Evolutionary conservation across 2,888 invertebrate species (phyloP).

Genomic region (Scotopteryx bipunctaria): DNA sequence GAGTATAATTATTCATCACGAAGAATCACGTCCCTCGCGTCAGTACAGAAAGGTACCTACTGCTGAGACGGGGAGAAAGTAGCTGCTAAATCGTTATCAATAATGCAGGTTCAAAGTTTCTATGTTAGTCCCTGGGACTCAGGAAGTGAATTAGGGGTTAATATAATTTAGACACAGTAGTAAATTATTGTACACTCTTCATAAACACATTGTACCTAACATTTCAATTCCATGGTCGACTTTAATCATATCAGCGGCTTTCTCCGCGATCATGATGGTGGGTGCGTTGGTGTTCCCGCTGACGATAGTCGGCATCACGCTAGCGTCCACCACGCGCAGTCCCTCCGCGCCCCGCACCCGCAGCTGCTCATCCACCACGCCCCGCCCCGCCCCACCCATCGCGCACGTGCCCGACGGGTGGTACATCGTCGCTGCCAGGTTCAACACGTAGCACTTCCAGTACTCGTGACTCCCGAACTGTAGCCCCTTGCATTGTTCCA

Average conservation of each 20-base stretch:
- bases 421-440: slow-evolving; percentile 49
- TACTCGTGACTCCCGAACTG: slow-evolving; percentile 52
- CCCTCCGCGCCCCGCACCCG: slow-evolving; percentile 79
- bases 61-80: too few relatives aligned
- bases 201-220: neutral
- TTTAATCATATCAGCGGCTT: slow-evolving; percentile 83
- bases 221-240: slow-evolving; percentile 35
- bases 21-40: too few relatives aligned
- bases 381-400: slow-evolving; percentile 44
- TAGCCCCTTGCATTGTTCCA: slow-evolving; percentile 47
- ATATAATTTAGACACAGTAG: too few relatives aligned
- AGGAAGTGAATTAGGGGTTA: too few relatives aligned
- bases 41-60: too few relatives aligned
- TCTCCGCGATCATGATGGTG: slow-evolving; percentile 84
- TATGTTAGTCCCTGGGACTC: too few relatives aligned
- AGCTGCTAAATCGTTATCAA: too few relatives aligned
- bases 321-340: slow-evolving; percentile 85
- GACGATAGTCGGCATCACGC: slow-evolving; percentile 85
- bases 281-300: slow-evolving; percentile 85
- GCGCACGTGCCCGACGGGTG: slow-evolving; percentile 50
- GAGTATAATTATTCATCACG: too few relatives aligned
- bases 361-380: slow-evolving; percentile 45
- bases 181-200: too few relatives aligned
- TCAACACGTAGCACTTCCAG: slow-evolving; percentile 59
- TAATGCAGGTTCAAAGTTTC: too few relatives aligned